Evolutionary conservation across 2,888 invertebrate genomes (phyloP).

Genomic region (Melipona beecheii): DNA sequence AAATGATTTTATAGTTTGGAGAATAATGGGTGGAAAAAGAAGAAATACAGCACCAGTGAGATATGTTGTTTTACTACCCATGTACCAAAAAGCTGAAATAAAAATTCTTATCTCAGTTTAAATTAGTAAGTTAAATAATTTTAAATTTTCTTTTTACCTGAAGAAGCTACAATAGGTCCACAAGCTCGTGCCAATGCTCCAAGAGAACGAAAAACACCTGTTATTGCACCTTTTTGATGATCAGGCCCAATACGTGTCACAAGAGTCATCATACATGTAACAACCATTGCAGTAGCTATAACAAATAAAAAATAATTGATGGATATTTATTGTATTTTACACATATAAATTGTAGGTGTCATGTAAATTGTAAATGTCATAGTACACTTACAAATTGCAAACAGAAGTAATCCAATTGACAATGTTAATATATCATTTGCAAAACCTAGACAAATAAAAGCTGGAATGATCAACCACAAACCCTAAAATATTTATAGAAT

Average conservation of each 20-base stretch:
- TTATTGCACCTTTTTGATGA: slow-evolving; percentile 95
- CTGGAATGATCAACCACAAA: slow-evolving; percentile 92
- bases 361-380: not conserved
- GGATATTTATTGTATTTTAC: not conserved
- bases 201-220: slow-evolving; percentile 97
- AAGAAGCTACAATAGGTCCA: slow-evolving; percentile 95
- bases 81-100: slow-evolving; percentile 94
- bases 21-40: slow-evolving; percentile 90
- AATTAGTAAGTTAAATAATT: not conserved
- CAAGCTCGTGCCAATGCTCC: slow-evolving; percentile 97
- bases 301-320: not conserved
- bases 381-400: slow-evolving; percentile 92
- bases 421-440: slow-evolving; percentile 87
- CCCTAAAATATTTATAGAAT: slow-evolving; percentile 85
- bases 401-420: slow-evolving; percentile 93
- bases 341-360: not conserved
- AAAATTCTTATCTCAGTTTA: slow-evolving; percentile 30
- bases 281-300: slow-evolving; percentile 94
- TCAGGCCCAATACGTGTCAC: slow-evolving; percentile 93
- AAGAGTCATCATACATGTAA: slow-evolving; percentile 97
- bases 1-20: slow-evolving; percentile 74
- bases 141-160: slow-evolving; percentile 85
- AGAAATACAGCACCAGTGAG: slow-evolving; percentile 91
- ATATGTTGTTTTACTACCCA: slow-evolving; percentile 94
- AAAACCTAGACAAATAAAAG: slow-evolving; percentile 93